Percentiles rank a stretch among this genome's conserved stretches.
phyloP scores from a whole-genome alignment of 2,888 invertebrate species.

The Drosophila mercatorum region DNA sequence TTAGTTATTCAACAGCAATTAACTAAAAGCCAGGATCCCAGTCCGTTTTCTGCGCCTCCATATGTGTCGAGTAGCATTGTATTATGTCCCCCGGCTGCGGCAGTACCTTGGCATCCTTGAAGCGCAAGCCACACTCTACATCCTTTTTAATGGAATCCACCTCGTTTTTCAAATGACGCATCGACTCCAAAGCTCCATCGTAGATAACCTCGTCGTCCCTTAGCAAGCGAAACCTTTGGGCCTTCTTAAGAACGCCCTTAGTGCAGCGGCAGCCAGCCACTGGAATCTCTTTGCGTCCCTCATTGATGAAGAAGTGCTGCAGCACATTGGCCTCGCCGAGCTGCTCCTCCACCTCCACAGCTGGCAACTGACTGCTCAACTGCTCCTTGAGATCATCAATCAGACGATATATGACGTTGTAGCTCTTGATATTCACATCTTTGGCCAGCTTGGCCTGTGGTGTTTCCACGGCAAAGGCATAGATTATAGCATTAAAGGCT shows the following conservation, averaged over 20 bases:
- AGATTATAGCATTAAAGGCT: slow-evolving; percentile 91
- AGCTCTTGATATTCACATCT: slow-evolving; percentile 87
- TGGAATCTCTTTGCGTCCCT: slow-evolving; percentile 91
- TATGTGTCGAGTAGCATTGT: slow-evolving; percentile 89
- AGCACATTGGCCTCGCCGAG: slow-evolving; percentile 94
- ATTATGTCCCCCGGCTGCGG: slow-evolving; percentile 92
- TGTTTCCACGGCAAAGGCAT: slow-evolving; percentile 93
- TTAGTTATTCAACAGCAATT: slow-evolving; percentile 5
- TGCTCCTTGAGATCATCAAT: slow-evolving; percentile 94
- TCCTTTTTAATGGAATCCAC: slow-evolving; percentile 92
- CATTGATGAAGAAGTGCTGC: slow-evolving; percentile 92
- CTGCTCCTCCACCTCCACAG: slow-evolving; percentile 90
- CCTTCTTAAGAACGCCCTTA: slow-evolving; percentile 90
- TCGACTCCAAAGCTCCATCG: slow-evolving; percentile 90
- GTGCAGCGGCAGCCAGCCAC: slow-evolving; percentile 95
- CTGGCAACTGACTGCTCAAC: slow-evolving; percentile 90
- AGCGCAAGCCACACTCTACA: slow-evolving; percentile 94
- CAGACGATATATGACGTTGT: slow-evolving; percentile 96
- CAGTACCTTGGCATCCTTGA: slow-evolving; percentile 87
- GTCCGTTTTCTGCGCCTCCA: slow-evolving; percentile 88
- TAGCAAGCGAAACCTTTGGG: slow-evolving; percentile 88
- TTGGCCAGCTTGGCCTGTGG: slow-evolving; percentile 81
- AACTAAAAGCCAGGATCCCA: slow-evolving; percentile 95
- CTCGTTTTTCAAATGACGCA: slow-evolving; percentile 96
- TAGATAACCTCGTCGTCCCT: slow-evolving; percentile 88